phyloP scores from a whole-genome alignment of 2,888 invertebrate species.

The Ephialtes manifestator region DNA sequence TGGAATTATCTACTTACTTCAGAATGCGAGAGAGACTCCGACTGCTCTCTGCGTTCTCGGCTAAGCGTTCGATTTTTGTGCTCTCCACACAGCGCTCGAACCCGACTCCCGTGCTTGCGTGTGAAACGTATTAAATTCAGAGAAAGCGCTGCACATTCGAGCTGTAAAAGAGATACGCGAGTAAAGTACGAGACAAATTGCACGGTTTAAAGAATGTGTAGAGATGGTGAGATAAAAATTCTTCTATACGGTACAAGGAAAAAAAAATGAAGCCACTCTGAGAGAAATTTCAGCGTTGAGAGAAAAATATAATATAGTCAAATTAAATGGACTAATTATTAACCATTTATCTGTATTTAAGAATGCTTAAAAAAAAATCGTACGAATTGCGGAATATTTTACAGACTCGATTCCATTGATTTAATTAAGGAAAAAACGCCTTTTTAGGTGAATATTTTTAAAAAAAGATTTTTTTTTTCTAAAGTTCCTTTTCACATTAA shows the following conservation, averaged over 20 bases:
- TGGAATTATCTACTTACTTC: slow-evolving; percentile 81
- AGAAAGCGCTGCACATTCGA: slow-evolving; percentile 55
- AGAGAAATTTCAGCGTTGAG: neutral
- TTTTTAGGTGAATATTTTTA: too few species aligned
- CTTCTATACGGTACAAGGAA: slow-evolving; percentile 4
- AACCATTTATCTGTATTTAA: too few species aligned
- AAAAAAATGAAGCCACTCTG: neutral
- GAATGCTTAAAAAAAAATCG: too few species aligned
- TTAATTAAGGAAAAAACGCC: too few species aligned
- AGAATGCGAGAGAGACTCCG: slow-evolving; percentile 76
- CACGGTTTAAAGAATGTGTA: slow-evolving; percentile 12
- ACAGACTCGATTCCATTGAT: too few species aligned
- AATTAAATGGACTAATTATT: too few species aligned
- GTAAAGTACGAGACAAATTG: slow-evolving; percentile 54
- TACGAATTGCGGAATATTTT: too few species aligned
- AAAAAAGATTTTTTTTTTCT: too few species aligned
- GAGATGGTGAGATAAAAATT: slow-evolving; percentile 40
- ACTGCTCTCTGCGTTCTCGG: slow-evolving; percentile 65
- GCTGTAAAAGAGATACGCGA: slow-evolving; percentile 39
- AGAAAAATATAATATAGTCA: neutral
- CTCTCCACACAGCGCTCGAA: slow-evolving; percentile 8
- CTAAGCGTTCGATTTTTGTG: slow-evolving; percentile 72
- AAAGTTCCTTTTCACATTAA: too few species aligned
- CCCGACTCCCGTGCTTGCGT: neutral
- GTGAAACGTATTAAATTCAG: slow-evolving; percentile 59